Percentiles rank a stretch among this genome's conserved stretches.
phyloP scores from a whole-genome alignment of 2,888 invertebrate species.

The Luperina nickerlii region DNA sequence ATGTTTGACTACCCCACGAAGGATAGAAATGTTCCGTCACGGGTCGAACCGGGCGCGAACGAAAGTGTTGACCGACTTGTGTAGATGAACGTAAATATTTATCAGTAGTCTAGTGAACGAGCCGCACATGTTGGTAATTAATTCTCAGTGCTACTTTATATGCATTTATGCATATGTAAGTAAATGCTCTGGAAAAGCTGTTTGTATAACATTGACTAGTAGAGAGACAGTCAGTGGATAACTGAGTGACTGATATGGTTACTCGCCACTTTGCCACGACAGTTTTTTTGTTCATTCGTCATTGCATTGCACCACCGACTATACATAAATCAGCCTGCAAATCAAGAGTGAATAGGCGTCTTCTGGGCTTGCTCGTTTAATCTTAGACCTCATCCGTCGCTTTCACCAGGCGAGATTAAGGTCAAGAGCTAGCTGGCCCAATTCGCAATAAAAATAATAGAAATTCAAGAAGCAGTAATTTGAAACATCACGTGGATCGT shows the following conservation, averaged over 20 bases:
- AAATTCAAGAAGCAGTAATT: neutral
- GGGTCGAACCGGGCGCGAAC: neutral
- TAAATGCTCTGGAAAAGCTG: neutral
- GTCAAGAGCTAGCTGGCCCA: neutral
- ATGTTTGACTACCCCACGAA: conserved; percentile 27
- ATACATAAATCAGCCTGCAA: neutral
- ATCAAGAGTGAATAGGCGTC: neutral
- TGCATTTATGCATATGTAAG: conserved; percentile 22
- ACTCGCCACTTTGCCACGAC: neutral
- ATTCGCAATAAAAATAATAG: neutral
- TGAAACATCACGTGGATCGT: too few relatives aligned
- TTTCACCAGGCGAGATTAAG: neutral
- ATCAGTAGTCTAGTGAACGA: conserved; percentile 26
- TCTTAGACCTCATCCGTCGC: neutral
- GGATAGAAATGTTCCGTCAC: conserved; percentile 41
- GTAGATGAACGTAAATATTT: conserved; percentile 44
- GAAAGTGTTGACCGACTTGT: conserved; percentile 42
- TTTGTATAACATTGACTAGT: neutral
- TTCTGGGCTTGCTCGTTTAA: neutral
- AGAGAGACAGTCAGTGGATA: neutral
- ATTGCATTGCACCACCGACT: neutral
- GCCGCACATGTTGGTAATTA: conserved; percentile 20
- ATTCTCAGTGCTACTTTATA: conserved; percentile 6
- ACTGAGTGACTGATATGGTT: neutral
- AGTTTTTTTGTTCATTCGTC: neutral